Conservation (phyloP, 2,888 invertebrate species). For the Periphyllus acericola region DNA sequence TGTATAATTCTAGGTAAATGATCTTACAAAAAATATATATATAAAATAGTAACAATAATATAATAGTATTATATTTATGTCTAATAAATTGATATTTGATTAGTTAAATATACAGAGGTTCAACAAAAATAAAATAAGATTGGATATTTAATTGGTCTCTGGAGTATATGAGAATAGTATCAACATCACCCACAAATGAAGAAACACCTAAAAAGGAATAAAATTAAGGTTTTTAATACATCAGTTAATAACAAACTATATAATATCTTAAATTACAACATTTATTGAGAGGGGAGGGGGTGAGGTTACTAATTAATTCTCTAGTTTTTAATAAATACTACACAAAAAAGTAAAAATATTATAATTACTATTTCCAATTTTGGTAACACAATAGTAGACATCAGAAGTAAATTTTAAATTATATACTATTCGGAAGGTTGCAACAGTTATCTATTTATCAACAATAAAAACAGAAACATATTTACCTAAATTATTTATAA, state of each 20-base stretch:
- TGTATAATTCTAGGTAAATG: slow-evolving; percentile 37
- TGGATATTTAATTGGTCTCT: slow-evolving; percentile 65
- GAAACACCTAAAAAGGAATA: slow-evolving; percentile 71
- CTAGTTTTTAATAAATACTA: background rate
- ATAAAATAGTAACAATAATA: slow-evolving; percentile 18
- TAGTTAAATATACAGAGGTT: background rate
- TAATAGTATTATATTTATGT: background rate
- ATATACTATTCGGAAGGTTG: too few species aligned
- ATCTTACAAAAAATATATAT: slow-evolving; percentile 1
- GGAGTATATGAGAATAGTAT: slow-evolving; percentile 81
- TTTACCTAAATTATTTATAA: too few species aligned
- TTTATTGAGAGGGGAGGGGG: too few species aligned
- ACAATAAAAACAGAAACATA: too few species aligned
- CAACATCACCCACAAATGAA: slow-evolving; percentile 85
- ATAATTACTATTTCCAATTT: too few species aligned
- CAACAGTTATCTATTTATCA: too few species aligned
- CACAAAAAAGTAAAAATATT: background rate
- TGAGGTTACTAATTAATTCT: too few species aligned
- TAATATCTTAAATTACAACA: too few species aligned
- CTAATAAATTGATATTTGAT: background rate
- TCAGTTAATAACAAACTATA: background rate
- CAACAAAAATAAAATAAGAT: background rate
- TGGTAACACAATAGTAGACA: too few species aligned
- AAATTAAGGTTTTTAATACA: slow-evolving; percentile 31
- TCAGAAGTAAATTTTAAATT: too few species aligned